Conservation (phyloP, 1,140 invertebrate genomes). For the Onthophagus taurus region DNA sequence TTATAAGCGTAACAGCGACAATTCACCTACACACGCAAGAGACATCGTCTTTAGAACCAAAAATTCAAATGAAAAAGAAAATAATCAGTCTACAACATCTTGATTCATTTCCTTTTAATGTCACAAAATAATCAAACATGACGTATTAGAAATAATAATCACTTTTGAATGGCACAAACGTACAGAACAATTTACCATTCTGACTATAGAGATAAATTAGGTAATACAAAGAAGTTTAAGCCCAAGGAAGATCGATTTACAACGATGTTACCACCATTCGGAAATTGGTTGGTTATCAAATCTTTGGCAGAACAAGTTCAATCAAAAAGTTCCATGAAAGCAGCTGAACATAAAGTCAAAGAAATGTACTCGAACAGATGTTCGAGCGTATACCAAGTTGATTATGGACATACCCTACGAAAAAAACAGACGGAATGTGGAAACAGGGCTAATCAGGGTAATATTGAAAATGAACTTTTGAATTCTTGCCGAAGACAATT, state of each 20-base stretch:
- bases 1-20: too few species aligned
- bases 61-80: too few species aligned
- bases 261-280: not conserved
- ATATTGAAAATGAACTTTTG: constrained; percentile 1
- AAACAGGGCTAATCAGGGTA: not conserved
- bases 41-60: too few species aligned
- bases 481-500: not conserved
- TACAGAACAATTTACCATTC: too few species aligned
- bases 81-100: too few species aligned
- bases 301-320: constrained; percentile 3
- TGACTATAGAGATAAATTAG: too few species aligned
- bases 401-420: not conserved
- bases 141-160: too few species aligned
- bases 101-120: too few species aligned
- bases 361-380: not conserved
- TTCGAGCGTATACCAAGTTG: constrained; percentile 1
- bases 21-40: too few species aligned
- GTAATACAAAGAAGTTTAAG: too few species aligned
- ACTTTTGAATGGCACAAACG: too few species aligned
- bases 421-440: not conserved
- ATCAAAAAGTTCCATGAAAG: not conserved
- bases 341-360: constrained; percentile 2
- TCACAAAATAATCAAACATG: too few species aligned
- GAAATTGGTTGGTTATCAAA: constrained; percentile 7
- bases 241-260: constrained; percentile 3